Conservation (phyloP, 2,797 vertebrate genomes). For the Acanthurus leucopareius region DNA sequence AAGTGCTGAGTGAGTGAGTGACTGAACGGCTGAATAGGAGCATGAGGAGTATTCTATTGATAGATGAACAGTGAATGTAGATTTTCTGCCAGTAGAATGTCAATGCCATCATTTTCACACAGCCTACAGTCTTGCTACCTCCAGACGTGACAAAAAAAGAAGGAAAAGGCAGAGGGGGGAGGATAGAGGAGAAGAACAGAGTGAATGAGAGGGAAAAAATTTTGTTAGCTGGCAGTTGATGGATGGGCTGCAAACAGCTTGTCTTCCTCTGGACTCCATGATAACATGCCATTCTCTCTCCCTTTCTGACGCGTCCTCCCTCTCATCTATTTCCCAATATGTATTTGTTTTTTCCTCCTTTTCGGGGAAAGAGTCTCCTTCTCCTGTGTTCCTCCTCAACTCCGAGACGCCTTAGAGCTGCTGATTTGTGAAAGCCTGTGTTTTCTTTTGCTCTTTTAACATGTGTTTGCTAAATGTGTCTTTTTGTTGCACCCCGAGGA, state of each 20-base stretch:
- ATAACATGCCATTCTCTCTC: constrained; percentile 64
- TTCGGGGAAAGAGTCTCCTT: constrained; percentile 22
- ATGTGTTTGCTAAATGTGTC: constrained; percentile 55
- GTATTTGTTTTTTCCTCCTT: constrained; percentile 39
- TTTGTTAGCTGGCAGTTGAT: constrained; percentile 65
- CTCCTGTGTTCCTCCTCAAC: constrained; percentile 28
- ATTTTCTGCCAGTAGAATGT: constrained; percentile 65
- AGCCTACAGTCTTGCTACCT: constrained; percentile 48
- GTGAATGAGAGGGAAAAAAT: constrained; percentile 61
- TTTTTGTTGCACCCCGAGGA: constrained; percentile 41
- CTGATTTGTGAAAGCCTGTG: constrained; percentile 54
- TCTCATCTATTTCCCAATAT: constrained; percentile 47
- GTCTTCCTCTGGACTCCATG: constrained; percentile 70
- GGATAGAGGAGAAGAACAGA: constrained; percentile 44
- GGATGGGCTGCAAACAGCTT: constrained; percentile 72
- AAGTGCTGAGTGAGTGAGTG: constrained; percentile 39
- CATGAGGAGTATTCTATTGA: constrained; percentile 52
- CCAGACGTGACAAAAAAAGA: constrained; percentile 57
- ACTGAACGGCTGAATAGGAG: constrained; percentile 42
- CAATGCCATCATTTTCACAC: constrained; percentile 59
- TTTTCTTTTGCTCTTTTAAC: constrained; percentile 37
- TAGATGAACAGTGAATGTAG: constrained; percentile 64
- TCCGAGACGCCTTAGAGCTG: constrained; percentile 29
- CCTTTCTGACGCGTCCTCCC: constrained; percentile 34
- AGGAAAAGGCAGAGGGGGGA: constrained; percentile 22